Evolutionary conservation across 2,888 invertebrate genomes (phyloP), one percentile per base, ranked within the genome.

Genomic region (Cacoxenus indagator): DNA sequence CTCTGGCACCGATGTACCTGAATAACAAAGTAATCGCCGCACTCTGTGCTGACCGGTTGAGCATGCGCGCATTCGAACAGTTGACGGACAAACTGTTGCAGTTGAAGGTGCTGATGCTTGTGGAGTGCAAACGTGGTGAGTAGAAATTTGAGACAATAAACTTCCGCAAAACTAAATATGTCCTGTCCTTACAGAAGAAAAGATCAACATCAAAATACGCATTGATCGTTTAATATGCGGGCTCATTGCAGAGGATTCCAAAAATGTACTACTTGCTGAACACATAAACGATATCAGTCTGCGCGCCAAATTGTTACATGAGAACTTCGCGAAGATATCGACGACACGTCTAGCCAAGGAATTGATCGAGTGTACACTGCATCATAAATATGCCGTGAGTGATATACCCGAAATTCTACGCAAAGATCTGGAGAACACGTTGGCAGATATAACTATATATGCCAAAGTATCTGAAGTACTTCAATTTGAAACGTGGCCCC

Each of bases 391-490:
- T 84, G 89, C 79, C 67, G 87, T 73, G 79, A 86, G 76, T 78
- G 64, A 48, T 0, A 89, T 84, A 86, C 87, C 87, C 6, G 54
- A 69, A 0, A 65, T 73, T 8, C 57, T 87, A 27, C 80, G 85
- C 22, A 67, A 73, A 1, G 83, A 88, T 61, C 89, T 93, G 75
- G 88, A 90, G 22, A 88, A 89, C 59, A 92, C 91, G 89, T 89
- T 91, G 71, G 85, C 90, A n/a, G 91, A 91, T 78, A 91, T 93
- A 76, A 90, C 91, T 59, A 87, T 93, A 1, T 93, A 92, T 81
- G 91, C 92, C 69, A 82, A 92, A 90, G 91, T 93, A 55, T 89
- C 91, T 1, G 82, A 88, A 11, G 89, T 91, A 70, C 89, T 92
- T 82, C 89, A 90, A 4, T 87, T 88, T 3, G 89, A 88, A 67